Evolutionary conservation across 2,113 vertebrate genomes (phyloP).

Genomic region (Macroglossus sobrinus): DNA sequence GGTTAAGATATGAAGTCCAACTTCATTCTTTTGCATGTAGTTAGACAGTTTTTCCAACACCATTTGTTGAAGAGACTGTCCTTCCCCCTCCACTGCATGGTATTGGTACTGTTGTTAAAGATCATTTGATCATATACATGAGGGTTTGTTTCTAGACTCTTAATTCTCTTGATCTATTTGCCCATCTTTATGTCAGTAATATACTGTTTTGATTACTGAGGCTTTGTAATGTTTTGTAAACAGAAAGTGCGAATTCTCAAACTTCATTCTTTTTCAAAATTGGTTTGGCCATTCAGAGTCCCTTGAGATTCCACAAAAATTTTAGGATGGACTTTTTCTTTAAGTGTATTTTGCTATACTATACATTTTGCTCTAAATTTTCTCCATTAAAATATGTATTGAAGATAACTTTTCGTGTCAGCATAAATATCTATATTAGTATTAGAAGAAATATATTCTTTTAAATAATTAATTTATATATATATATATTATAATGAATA

Average conservation of each 20-base stretch:
- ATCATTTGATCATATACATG: not conserved
- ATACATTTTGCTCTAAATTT: not conserved
- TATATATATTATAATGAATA: not conserved
- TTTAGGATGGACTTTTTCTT: not conserved
- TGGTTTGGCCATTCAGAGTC: not conserved
- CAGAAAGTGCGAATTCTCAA: not conserved
- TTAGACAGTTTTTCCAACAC: not conserved
- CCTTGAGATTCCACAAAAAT: not conserved
- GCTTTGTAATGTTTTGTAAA: not conserved
- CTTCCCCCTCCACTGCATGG: not conserved
- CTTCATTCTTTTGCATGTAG: not conserved
- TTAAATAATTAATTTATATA: not conserved
- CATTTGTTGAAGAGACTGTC: not conserved
- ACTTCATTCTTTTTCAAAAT: not conserved
- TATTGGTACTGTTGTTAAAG: not conserved
- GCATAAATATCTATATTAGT: not conserved
- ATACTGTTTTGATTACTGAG: not conserved
- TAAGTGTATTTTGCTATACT: not conserved
- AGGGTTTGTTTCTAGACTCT: not conserved
- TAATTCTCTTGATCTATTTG: not conserved
- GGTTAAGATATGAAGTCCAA: no score
- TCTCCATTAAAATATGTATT: not conserved
- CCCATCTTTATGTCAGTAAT: not conserved
- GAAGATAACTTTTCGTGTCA: not conserved
- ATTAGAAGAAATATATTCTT: not conserved